Conservation (phyloP, 2,888 invertebrate species). For the Meta bourneti region DNA sequence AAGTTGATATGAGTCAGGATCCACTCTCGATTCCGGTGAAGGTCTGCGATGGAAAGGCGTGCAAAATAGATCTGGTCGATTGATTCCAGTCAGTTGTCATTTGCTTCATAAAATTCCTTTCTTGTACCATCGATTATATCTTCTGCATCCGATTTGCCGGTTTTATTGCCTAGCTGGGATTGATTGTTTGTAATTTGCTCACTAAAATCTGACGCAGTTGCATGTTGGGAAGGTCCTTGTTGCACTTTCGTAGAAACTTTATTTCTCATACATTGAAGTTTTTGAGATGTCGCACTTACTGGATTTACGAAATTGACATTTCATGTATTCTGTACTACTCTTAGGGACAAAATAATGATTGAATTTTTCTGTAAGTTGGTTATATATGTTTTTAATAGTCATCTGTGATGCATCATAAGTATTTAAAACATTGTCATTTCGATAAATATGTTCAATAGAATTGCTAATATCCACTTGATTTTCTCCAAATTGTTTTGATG, state of each 20-base stretch:
- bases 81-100: no score
- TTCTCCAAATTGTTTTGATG: no score
- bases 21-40: no score
- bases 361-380: slow-evolving; percentile 3
- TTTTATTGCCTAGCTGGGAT: not conserved
- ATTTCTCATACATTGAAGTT: no score
- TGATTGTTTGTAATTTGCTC: not conserved
- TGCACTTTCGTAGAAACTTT: no score
- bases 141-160: not conserved
- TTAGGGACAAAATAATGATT: not conserved
- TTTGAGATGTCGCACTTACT: not conserved
- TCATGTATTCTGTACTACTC: not conserved
- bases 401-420: no score
- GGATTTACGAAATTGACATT: not conserved
- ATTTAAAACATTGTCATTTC: no score
- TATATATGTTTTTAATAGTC: not conserved
- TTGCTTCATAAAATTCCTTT: no score
- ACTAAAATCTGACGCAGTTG: not conserved
- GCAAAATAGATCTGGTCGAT: slow-evolving; percentile 5
- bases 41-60: not conserved
- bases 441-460: no score
- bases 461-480: not conserved
- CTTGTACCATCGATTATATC: no score
- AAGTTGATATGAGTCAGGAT: no score
- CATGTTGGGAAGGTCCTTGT: no score